phyloP scores from a whole-genome alignment of 2,888 invertebrate species.

The Microdon myrmicae region DNA sequence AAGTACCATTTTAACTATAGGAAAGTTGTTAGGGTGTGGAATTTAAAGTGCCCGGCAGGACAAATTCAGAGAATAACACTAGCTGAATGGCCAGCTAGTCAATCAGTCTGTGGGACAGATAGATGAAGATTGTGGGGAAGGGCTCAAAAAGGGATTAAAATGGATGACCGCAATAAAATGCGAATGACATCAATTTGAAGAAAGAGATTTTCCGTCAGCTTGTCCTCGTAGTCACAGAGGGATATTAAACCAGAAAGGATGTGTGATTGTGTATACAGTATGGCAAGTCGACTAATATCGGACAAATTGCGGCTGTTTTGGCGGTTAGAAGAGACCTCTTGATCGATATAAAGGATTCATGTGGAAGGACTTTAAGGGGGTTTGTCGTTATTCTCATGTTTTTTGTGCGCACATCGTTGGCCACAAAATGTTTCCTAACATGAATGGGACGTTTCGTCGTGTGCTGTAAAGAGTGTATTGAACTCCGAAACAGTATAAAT shows the following conservation, averaged over 20 bases:
- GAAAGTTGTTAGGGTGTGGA: constrained; percentile 32
- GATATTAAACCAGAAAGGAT: too few species aligned
- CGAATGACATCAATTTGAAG: constrained; percentile 44
- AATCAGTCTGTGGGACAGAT: constrained; percentile 3
- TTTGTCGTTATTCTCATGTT: constrained; percentile 6
- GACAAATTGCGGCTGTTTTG: constrained; percentile 37
- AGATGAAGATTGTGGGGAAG: neutral
- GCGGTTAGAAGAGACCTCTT: constrained; percentile 11
- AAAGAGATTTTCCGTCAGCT: constrained; percentile 22
- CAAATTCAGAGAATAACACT: constrained; percentile 16
- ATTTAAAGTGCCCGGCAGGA: constrained; percentile 35
- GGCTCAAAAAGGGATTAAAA: constrained; percentile 37
- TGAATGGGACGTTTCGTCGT: too few species aligned
- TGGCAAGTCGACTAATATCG: constrained; percentile 24
- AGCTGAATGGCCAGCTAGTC: constrained; percentile 6
- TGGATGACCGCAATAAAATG: constrained; percentile 47
- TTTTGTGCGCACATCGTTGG: too few species aligned
- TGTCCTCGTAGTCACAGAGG: too few species aligned
- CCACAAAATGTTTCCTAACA: too few species aligned
- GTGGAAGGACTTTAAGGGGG: constrained; percentile 27
- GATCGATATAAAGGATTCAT: constrained; percentile 32
- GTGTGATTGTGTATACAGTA: neutral
- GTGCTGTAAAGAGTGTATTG: too few species aligned
- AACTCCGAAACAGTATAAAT: too few species aligned
- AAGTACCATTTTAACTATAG: constrained; percentile 34